These are phyloP conservation scores for Xenops minutus DNA, from an alignment of 2,797 vertebrate species.

Conservation along the genomic window DNA sequence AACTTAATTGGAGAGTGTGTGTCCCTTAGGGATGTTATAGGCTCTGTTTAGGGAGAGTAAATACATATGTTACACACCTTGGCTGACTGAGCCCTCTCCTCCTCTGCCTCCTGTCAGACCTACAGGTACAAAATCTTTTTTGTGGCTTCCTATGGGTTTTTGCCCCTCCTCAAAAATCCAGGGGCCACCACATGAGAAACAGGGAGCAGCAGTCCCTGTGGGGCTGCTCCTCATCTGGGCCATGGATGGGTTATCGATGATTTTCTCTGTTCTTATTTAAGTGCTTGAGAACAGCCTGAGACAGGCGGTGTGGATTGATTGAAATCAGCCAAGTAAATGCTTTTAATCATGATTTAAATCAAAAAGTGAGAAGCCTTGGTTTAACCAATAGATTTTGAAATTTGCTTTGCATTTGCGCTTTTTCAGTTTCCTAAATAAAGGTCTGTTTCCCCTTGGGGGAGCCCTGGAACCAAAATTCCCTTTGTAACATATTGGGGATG, in stretches of 20 bases:
- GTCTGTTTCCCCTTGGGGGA: not conserved
- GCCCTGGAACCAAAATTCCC: not conserved
- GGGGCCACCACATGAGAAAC: not conserved
- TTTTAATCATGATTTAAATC: conserved; percentile 6
- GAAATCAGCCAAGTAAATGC: conserved; percentile 18
- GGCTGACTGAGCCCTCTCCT: fast-evolving
- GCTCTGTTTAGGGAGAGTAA: fast-evolving
- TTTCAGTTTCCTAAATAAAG: not conserved
- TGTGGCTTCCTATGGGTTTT: not conserved
- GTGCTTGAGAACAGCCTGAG: not conserved
- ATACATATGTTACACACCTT: fast-evolving
- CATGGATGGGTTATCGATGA: conserved; percentile 29
- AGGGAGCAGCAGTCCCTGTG: not conserved
- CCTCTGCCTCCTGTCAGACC: not conserved
- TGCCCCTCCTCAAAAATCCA: not conserved
- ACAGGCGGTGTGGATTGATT: not conserved
- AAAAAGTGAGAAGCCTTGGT: not conserved
- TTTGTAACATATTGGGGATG: not conserved
- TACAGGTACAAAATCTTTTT: not conserved
- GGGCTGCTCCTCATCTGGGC: not conserved
- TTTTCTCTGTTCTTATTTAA: not conserved
- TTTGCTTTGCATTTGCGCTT: not conserved
- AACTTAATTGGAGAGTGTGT: fast-evolving
- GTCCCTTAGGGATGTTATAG: not conserved
- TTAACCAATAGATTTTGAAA: not conserved